These are phyloP conservation scores for Strix aluco DNA, from an alignment of 2,113 vertebrate genomes.

Conservation along the genomic window DNA sequence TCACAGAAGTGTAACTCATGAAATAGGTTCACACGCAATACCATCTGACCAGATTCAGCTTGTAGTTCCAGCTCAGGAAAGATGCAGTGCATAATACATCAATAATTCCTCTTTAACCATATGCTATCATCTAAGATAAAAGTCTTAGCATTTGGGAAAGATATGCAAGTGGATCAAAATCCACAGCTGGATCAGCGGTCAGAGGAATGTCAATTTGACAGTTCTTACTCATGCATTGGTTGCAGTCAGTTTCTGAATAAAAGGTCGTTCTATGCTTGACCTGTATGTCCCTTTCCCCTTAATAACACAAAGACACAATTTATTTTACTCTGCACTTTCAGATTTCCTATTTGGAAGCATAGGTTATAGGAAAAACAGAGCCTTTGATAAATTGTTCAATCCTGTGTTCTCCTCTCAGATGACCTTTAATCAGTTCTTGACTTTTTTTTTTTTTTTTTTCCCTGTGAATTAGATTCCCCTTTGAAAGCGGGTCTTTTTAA, in stretches of 20 bases:
- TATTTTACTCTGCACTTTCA: neutral
- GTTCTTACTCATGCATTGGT: slow-evolving; percentile 3
- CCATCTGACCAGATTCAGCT: neutral
- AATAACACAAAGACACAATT: neutral
- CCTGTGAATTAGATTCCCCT: neutral
- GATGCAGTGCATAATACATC: neutral
- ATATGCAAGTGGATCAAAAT: slow-evolving; percentile 13
- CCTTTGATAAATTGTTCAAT: slow-evolving; percentile 7
- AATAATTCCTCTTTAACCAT: slow-evolving; percentile 21
- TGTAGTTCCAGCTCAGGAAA: neutral
- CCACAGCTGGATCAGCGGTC: slow-evolving; percentile 8
- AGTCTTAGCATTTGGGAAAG: slow-evolving; percentile 31
- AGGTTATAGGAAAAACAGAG: neutral
- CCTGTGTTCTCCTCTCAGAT: neutral
- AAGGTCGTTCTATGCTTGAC: slow-evolving; percentile 15
- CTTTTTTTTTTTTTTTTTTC: neutral
- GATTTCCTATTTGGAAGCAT: slow-evolving; percentile 1
- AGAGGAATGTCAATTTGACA: slow-evolving; percentile 24
- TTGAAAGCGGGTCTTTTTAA: neutral
- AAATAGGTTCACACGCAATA: neutral
- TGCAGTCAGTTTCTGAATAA: slow-evolving; percentile 16
- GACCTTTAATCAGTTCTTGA: slow-evolving; percentile 9
- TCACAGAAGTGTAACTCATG: neutral
- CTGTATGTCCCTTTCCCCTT: neutral
- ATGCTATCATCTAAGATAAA: slow-evolving; percentile 25